Base-by-base conservation (phyloP, 2,888 invertebrate genomes). In the Harpalus rufipes region DNA sequence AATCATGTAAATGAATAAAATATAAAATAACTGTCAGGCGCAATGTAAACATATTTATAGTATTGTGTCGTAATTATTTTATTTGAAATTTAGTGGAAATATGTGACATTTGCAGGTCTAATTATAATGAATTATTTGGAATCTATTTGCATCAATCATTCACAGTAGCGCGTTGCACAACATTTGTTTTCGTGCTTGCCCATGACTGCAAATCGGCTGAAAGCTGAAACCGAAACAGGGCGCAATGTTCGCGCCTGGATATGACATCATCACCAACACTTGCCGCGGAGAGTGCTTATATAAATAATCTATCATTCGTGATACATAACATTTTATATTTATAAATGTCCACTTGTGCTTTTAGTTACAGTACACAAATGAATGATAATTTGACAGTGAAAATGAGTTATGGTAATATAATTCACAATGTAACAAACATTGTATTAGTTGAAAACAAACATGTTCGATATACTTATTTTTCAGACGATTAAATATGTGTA, bases 141-240 rank as follows among this genome's bases (percentile, higher is more conserved):
- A 63, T 80, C 63, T 63, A 80, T 80, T 80, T 80, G 41, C 80
- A 80, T 80, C 80, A 80, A 80, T 80, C 80, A 80, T 63, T 63
- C 21, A 63, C 80, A 80, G 80, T 18, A 39, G n/a, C n/a, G 74
- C 32, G 21, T 58, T 21, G 78, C 58, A 14, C 32, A 58, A 25
- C 44, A 44, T 74, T 74, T 44, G 72, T 44, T 74, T 10, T 25
- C 18, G 21, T 12, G 41, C 16, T 68, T 68, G 32, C 12, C 68
- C 25, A n/a, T n/a, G 7, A 68, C 39, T 68, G 18, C 41, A 74
- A 51, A 32, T 63, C 18, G 4, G 72, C 18, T 68, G 68, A 68
- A 63, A 63, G 21, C 63, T 63, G 25, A 68, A 18, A 25, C 68
- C 41, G 68, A 68, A 74, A 16, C 72, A n/a, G 72, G 56, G 44